Percentiles rank a stretch among this genome's conserved stretches.
These are phyloP conservation scores for Myotis yumanensis DNA, from an alignment of 2,113 vertebrate species.

Conservation along the genomic window DNA sequence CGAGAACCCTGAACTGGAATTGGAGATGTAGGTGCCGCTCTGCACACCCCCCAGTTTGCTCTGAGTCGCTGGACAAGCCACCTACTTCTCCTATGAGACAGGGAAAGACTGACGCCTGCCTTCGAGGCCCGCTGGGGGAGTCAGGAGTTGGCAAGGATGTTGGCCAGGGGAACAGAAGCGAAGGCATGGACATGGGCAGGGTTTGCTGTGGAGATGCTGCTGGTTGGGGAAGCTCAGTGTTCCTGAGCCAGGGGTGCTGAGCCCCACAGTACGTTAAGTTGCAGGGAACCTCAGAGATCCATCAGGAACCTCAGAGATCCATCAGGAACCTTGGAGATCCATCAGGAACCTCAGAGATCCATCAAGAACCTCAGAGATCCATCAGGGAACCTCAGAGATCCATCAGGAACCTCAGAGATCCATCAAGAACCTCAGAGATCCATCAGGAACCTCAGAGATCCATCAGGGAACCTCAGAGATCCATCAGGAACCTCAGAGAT, in stretches of 20 bases:
- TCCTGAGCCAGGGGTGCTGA: conserved; percentile 1
- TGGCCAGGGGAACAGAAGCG: neutral
- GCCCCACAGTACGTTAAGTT: neutral
- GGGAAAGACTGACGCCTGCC: neutral
- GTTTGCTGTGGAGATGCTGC: neutral
- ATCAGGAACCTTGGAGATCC: no score
- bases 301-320: no score
- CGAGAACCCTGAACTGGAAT: neutral
- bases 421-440: no score
- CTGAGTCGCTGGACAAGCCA: neutral
- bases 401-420: no score
- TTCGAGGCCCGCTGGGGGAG: neutral
- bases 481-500: no score
- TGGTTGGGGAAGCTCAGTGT: neutral
- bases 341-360: no score
- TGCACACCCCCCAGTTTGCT: neutral
- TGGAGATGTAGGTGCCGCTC: neutral
- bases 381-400: no score
- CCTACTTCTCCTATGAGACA: neutral
- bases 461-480: no score
- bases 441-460: no score
- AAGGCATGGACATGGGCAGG: conserved; percentile 38
- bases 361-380: no score
- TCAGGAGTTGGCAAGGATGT: neutral
- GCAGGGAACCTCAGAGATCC: conserved; percentile 1